Evolutionary conservation across 2,113 vertebrate species (phyloP).

Genomic region (Cebus imitator): DNA sequence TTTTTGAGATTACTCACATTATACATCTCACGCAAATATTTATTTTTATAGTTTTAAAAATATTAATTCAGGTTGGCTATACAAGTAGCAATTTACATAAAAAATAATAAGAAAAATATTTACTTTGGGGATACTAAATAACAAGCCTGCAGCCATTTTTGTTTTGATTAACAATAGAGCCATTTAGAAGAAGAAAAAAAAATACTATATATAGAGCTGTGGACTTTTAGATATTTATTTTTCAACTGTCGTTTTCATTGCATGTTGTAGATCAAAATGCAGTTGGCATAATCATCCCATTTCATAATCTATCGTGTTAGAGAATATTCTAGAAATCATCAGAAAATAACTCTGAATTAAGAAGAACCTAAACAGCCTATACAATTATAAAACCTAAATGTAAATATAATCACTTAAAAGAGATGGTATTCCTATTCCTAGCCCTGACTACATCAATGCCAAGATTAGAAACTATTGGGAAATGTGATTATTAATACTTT

Average conservation of each 20-base stretch:
- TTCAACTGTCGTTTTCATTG: slow-evolving; percentile 68
- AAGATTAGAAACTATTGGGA: slow-evolving; percentile 31
- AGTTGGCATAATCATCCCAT: slow-evolving; percentile 42
- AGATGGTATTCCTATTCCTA: slow-evolving; percentile 40
- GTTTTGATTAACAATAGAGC: slow-evolving; percentile 62
- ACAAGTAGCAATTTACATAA: slow-evolving; percentile 44
- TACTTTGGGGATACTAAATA: slow-evolving; percentile 59
- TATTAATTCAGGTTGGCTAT: slow-evolving; percentile 38
- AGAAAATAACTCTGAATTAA: slow-evolving; percentile 54
- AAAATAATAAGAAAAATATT: slow-evolving; percentile 56
- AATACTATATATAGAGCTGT: slow-evolving; percentile 59
- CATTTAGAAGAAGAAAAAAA: slow-evolving; percentile 43
- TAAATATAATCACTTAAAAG: slow-evolving; percentile 57
- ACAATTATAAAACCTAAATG: slow-evolving; percentile 47
- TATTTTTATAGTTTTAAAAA: slow-evolving; percentile 85
- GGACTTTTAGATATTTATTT: slow-evolving; percentile 71
- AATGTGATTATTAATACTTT: slow-evolving; percentile 18
- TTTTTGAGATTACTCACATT: slow-evolving; percentile 62
- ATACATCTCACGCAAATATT: slow-evolving; percentile 74
- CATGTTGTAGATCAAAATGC: slow-evolving; percentile 65
- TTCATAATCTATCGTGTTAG: background rate
- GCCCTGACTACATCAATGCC: background rate
- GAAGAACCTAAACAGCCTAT: slow-evolving; percentile 33
- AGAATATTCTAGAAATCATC: slow-evolving; percentile 58
- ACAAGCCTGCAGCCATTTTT: slow-evolving; percentile 41